Percentiles rank a stretch among this genome's conserved stretches.
Conservation (phyloP, 2,888 invertebrate genomes). For the Aleiodes alternator region DNA sequence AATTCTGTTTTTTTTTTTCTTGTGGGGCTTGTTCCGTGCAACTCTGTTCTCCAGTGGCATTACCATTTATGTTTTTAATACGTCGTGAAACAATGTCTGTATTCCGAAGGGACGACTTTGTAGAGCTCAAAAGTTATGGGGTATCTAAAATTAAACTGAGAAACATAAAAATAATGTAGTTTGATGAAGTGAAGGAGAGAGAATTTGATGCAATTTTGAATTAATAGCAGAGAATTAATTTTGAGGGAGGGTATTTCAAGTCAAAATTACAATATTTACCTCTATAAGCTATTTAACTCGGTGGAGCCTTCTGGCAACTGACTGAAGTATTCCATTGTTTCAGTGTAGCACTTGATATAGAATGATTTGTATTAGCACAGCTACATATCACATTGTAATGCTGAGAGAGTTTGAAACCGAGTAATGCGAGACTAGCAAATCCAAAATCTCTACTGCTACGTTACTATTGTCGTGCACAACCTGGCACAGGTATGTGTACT, state of each 20-base stretch:
- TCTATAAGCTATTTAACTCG: neutral
- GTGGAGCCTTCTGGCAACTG: constrained; percentile 10
- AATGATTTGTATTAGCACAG: constrained; percentile 21
- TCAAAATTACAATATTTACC: constrained; percentile 2
- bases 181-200: too few species aligned
- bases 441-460: constrained; percentile 25
- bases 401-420: constrained; percentile 11
- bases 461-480: constrained; percentile 31
- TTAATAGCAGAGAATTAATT: too few species aligned
- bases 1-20: neutral
- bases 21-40: neutral
- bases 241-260: neutral
- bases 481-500: constrained; percentile 32
- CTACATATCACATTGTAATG: neutral
- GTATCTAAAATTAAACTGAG: too few species aligned
- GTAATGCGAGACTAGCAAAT: constrained; percentile 33
- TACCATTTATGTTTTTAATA: constrained; percentile 39
- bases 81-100: neutral
- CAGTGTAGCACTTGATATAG: constrained; percentile 18
- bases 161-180: too few species aligned
- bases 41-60: constrained; percentile 38
- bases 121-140: too few species aligned
- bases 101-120: too few species aligned
- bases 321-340: constrained; percentile 32
- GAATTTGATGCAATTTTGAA: too few species aligned